A percentile compares a stretch with the other conserved stretches of the same genome.
Conservation (phyloP, 2,888 invertebrate species). For the Nemoura dubitans region DNA sequence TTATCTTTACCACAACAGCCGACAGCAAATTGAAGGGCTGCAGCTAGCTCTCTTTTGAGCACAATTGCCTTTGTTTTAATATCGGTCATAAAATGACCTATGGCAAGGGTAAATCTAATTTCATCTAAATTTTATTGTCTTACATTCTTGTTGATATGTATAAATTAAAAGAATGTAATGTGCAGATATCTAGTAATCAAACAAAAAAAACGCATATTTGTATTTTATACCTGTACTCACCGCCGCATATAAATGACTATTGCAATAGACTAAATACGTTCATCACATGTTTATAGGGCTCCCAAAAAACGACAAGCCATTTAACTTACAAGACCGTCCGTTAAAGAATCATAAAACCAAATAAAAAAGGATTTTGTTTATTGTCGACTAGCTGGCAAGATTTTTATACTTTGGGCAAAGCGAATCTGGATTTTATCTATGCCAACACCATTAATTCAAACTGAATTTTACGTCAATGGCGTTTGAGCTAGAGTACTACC, state of each 20-base stretch:
- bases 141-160: slow-evolving; percentile 1
- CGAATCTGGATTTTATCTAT: background rate
- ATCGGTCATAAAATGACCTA: background rate
- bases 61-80: background rate
- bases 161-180: slow-evolving; percentile 19
- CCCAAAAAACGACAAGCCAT: slow-evolving; percentile 9
- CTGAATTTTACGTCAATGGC: background rate
- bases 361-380: background rate
- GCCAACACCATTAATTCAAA: background rate
- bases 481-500: no score
- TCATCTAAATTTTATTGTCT: background rate
- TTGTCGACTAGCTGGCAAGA: background rate
- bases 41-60: background rate
- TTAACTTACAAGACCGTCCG: background rate
- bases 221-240: background rate
- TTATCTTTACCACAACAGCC: no score
- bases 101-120: background rate
- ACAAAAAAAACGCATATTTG: background rate
- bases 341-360: slow-evolving; percentile 4
- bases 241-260: background rate
- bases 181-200: background rate
- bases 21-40: no score
- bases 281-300: background rate
- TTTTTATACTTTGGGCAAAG: background rate
- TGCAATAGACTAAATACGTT: background rate